Evolutionary conservation across 2,888 invertebrate genomes (phyloP).

Genomic region (Lasioglossum pauxillum): DNA sequence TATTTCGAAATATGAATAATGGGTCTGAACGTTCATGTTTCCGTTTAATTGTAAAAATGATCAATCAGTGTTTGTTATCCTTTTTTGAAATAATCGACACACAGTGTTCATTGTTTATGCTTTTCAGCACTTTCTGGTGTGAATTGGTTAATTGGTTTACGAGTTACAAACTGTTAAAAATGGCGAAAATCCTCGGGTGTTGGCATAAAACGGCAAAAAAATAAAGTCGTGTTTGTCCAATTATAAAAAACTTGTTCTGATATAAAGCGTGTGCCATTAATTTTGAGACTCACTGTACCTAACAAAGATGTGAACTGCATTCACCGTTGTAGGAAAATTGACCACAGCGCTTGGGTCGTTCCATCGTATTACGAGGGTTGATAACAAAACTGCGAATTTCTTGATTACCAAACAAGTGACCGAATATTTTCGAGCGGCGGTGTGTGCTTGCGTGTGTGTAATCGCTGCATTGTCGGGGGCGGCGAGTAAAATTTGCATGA

Average conservation of each 20-base stretch:
- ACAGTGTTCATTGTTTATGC: no score
- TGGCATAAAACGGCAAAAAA: no score
- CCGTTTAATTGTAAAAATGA: neutral
- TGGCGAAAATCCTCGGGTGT: no score
- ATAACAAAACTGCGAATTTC: neutral
- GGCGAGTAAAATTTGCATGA: conserved; percentile 76
- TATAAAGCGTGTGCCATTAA: no score
- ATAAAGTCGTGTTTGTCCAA: no score
- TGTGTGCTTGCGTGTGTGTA: neutral
- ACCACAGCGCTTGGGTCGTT: neutral
- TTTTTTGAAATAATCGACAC: no score
- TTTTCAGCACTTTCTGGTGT: no score
- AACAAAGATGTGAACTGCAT: neutral
- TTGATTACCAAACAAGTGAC: neutral
- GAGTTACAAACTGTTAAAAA: no score
- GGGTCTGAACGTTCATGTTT: neutral
- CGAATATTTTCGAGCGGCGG: neutral
- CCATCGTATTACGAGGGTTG: neutral
- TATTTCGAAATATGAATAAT: neutral
- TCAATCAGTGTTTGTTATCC: neutral
- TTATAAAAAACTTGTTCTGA: no score
- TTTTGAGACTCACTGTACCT: no score
- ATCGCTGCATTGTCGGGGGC: conserved; percentile 32
- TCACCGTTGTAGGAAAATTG: neutral
- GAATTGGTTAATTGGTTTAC: no score